Base-by-base conservation (phyloP, 2,888 invertebrate genomes). In the Xanthostigma xanthostigma region DNA sequence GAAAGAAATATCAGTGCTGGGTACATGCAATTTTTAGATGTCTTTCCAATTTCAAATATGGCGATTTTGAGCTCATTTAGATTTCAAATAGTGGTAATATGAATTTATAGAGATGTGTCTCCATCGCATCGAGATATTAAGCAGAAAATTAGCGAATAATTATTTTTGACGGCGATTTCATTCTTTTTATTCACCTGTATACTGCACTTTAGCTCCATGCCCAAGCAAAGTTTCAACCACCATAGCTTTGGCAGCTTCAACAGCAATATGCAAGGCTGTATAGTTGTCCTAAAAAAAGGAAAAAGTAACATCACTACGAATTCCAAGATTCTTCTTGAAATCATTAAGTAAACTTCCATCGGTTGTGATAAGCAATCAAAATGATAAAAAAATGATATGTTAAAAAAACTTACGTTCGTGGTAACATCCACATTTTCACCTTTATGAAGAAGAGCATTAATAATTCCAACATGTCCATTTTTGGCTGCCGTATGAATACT, bases 401-500 rank as follows among this genome's bases (percentile, higher is more conserved):
- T n/a, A n/a, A n/a, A n/a, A n/a, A n/a, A n/a, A n/a, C 78, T 77
- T 72, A 93, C 94, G 69, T 93, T 94, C 9, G 95, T 96, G 36
- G 85, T 85, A 41, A 92, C 87, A 64, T 96, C 94, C 1, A 97
- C 96, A 66, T 90, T 88, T 65, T 97, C 97, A 44, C 97, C 97
- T 65, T 95, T 92, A 63, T 91, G 89, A 50, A 98, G 73, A 40
- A 98, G 71, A 0, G 96, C 93, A 66, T 92, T 94, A 62, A 97
- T 95, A 61, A 97, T 96, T 34, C 94, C 91, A 8, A 93, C 92
- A 63, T 97, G 96, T 0, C 98, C 98, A 60, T 93, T 92, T 61
- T 88, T 79, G 9, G 97, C 96, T 0, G 98, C 98, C 0, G 95
- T 94, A 68, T 98, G 98, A 54, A 98, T 89, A 63, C 96, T 95